Evolutionary conservation across 2,888 invertebrate genomes (phyloP).

Genomic region (Pomacea canaliculata): DNA sequence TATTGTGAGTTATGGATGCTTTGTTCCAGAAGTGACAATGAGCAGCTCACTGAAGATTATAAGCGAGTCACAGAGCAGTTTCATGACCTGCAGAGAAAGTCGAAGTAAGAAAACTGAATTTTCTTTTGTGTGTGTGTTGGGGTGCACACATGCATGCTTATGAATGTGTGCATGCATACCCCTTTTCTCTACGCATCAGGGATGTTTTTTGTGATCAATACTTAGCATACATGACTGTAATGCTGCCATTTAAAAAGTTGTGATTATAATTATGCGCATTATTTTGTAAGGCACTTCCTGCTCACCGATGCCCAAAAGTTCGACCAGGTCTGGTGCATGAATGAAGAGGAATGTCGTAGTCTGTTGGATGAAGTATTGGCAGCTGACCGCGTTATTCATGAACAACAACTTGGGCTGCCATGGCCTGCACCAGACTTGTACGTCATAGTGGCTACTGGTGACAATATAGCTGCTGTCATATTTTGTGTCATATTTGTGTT

Average conservation of each 20-base stretch:
- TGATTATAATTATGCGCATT: no score
- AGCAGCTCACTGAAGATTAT: slow-evolving; percentile 78
- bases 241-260: no score
- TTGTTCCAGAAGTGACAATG: slow-evolving; percentile 74
- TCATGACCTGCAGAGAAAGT: slow-evolving; percentile 68
- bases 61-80: slow-evolving; percentile 69
- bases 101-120: slow-evolving; percentile 56
- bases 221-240: not conserved
- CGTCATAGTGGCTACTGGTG: slow-evolving; percentile 19
- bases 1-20: no score
- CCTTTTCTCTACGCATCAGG: no score
- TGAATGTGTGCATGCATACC: slow-evolving; percentile 1
- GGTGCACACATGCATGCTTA: not conserved
- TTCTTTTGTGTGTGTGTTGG: not conserved
- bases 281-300: slow-evolving; percentile 64
- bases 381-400: slow-evolving; percentile 64
- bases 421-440: slow-evolving; percentile 60
- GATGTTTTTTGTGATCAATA: not conserved
- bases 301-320: slow-evolving; percentile 68
- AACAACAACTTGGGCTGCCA: slow-evolving; percentile 68
- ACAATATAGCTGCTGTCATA: not conserved
- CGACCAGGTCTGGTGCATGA: slow-evolving; percentile 70
- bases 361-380: slow-evolving; percentile 58
- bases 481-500: not conserved
- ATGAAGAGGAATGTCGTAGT: slow-evolving; percentile 68